A percentile compares a stretch with the other conserved stretches of the same genome.
Conservation (phyloP, 2,888 invertebrate species). For the Tenthredo mesomela region DNA sequence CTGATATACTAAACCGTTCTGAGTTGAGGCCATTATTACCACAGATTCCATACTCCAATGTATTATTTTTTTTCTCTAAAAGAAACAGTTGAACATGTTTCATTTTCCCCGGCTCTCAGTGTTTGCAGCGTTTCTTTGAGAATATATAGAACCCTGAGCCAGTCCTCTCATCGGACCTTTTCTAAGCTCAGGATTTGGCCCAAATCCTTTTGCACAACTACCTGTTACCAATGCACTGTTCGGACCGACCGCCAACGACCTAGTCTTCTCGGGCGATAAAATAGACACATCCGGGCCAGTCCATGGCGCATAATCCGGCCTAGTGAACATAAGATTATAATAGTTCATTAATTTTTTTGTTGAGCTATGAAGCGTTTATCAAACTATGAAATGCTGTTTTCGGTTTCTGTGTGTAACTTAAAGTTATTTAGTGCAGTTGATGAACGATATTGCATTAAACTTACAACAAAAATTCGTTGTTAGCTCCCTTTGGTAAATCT, state of each 20-base stretch:
- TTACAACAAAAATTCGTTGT: slow-evolving; percentile 89
- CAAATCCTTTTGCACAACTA: slow-evolving; percentile 79
- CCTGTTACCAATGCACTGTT: slow-evolving; percentile 78
- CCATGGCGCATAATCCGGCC: slow-evolving; percentile 91
- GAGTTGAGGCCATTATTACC: neutral
- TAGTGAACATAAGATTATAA: slow-evolving; percentile 73
- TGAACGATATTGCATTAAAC: too few relatives aligned
- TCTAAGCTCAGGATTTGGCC: slow-evolving; percentile 84
- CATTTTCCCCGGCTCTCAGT: slow-evolving; percentile 80
- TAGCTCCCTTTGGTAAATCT: slow-evolving; percentile 87
- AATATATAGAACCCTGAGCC: slow-evolving; percentile 90
- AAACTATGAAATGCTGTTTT: too few relatives aligned
- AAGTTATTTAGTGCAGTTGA: too few relatives aligned
- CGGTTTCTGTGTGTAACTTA: too few relatives aligned
- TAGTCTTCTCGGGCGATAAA: slow-evolving; percentile 72
- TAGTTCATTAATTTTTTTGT: too few relatives aligned
- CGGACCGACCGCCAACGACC: slow-evolving; percentile 78
- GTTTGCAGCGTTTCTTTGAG: slow-evolving; percentile 81
- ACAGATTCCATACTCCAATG: slow-evolving; percentile 26
- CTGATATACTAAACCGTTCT: neutral
- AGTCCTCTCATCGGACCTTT: slow-evolving; percentile 87
- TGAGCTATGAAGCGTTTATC: too few relatives aligned
- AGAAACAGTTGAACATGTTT: slow-evolving; percentile 74
- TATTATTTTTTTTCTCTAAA: slow-evolving; percentile 60
- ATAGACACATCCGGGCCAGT: slow-evolving; percentile 87